Conservation (phyloP, 2,113 vertebrate species). For the Gymnogyps californianus region DNA sequence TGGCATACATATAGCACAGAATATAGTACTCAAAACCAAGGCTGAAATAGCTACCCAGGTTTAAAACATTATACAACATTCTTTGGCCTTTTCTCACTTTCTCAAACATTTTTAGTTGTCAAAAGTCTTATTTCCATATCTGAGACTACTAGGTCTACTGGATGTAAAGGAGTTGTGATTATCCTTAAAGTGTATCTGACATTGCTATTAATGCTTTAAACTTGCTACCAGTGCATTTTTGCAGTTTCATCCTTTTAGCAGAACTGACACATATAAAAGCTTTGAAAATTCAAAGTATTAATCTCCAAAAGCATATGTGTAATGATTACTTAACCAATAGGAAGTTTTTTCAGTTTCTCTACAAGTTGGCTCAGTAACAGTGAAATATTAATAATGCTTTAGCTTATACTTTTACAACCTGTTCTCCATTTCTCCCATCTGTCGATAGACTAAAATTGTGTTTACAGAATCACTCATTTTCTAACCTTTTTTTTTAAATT, state of each 20-base stretch:
- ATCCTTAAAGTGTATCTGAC: slow-evolving; percentile 49
- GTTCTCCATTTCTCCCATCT: slow-evolving; percentile 44
- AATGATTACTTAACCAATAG: slow-evolving; percentile 53
- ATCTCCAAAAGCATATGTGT: slow-evolving; percentile 47
- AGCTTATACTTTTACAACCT: slow-evolving; percentile 56
- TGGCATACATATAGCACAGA: rapidly evolving
- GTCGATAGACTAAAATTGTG: slow-evolving; percentile 14
- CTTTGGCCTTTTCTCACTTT: neutral
- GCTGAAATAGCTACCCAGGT: neutral
- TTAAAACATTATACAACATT: neutral
- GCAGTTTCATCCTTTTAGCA: slow-evolving; percentile 55
- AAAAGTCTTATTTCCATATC: slow-evolving; percentile 57
- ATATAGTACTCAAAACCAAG: neutral
- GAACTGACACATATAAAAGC: slow-evolving; percentile 38
- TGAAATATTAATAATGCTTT: slow-evolving; percentile 53
- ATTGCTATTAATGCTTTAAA: slow-evolving; percentile 43
- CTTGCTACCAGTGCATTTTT: slow-evolving; percentile 46
- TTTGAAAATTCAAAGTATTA: slow-evolving; percentile 49
- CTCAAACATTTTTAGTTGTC: slow-evolving; percentile 1
- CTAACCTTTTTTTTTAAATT: neutral
- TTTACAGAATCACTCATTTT: slow-evolving; percentile 37
- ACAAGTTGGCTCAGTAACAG: slow-evolving; percentile 45
- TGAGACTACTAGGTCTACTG: slow-evolving; percentile 18
- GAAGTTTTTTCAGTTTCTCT: slow-evolving; percentile 11
- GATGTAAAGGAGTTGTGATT: slow-evolving; percentile 41